Conservation (phyloP, 2,113 vertebrate species). For the Amazona guildingii region DNA sequence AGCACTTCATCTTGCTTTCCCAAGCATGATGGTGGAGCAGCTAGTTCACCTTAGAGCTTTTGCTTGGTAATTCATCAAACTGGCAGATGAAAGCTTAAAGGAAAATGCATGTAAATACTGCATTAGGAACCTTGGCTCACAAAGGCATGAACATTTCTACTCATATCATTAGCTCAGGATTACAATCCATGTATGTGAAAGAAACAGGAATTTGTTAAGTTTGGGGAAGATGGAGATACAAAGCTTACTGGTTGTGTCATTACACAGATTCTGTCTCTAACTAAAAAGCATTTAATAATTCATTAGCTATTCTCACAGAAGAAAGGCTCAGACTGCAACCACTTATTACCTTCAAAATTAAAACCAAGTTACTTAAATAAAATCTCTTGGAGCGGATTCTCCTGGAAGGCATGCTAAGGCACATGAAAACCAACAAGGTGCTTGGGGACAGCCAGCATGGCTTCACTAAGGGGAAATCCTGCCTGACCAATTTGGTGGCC, state of each 20-base stretch:
- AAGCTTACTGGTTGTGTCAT: neutral
- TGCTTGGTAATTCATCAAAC: conserved; percentile 33
- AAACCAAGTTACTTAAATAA: neutral
- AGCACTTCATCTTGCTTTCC: conserved; percentile 65
- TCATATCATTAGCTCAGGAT: conserved; percentile 13
- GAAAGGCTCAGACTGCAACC: neutral
- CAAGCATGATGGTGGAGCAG: conserved; percentile 58
- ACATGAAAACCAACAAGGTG: too few relatives aligned
- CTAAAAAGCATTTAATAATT: neutral
- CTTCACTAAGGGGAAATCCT: too few relatives aligned
- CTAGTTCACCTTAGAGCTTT: conserved; percentile 37
- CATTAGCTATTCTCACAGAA: neutral
- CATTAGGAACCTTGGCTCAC: conserved; percentile 39
- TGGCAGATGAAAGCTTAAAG: conserved; percentile 28
- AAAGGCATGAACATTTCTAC: conserved; percentile 20
- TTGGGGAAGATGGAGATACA: neutral
- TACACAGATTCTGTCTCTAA: neutral
- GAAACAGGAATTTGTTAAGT: neutral
- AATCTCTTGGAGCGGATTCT: neutral
- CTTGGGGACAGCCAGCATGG: too few relatives aligned
- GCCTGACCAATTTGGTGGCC: too few relatives aligned
- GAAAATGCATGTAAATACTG: conserved; percentile 52
- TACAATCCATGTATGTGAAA: neutral
- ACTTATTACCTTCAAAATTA: neutral
- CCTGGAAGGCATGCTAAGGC: too few relatives aligned